Percentiles rank a stretch among this genome's conserved stretches.
Evolutionary conservation across 1,140 invertebrate genomes (phyloP).

Genomic region (Cydia pomonella): DNA sequence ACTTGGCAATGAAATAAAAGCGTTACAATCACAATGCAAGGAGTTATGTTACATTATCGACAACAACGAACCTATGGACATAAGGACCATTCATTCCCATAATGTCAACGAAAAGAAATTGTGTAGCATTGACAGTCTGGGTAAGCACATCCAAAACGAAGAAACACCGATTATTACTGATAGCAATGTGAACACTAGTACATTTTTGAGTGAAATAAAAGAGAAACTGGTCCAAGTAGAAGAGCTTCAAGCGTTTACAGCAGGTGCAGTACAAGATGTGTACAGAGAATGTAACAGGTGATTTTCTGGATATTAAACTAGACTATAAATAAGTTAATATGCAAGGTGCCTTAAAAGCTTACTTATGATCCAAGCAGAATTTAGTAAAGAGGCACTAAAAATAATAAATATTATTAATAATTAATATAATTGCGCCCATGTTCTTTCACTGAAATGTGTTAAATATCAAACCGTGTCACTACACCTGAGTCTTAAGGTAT

Average conservation of each 20-base stretch:
- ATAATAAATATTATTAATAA: too few relatives aligned
- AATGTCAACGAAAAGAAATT: constrained; percentile 51
- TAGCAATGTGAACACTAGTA: constrained; percentile 61
- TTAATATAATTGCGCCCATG: too few relatives aligned
- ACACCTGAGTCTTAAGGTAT: too few relatives aligned
- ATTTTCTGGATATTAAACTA: constrained; percentile 6
- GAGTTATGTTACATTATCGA: constrained; percentile 60
- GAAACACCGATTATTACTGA: constrained; percentile 54
- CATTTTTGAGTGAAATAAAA: constrained; percentile 63
- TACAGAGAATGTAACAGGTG: constrained; percentile 70
- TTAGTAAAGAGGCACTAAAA: too few relatives aligned
- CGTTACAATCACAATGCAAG: constrained; percentile 52
- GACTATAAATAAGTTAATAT: too few relatives aligned
- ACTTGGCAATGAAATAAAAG: constrained; percentile 58
- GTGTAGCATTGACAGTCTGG: constrained; percentile 57
- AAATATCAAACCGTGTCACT: too few relatives aligned
- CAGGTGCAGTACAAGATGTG: constrained; percentile 59
- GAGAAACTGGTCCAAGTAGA: constrained; percentile 62
- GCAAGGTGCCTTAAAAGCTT: too few relatives aligned
- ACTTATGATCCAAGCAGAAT: too few relatives aligned
- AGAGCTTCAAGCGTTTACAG: constrained; percentile 65
- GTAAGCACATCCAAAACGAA: constrained; percentile 57
- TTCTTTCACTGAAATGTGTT: too few relatives aligned
- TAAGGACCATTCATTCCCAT: constrained; percentile 41
- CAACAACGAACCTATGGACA: constrained; percentile 46